These are phyloP conservation scores for Apostichopus parvimensis DNA, from an alignment of 35 echinoderm and acorn worm genomes.

Conservation along the genomic window DNA sequence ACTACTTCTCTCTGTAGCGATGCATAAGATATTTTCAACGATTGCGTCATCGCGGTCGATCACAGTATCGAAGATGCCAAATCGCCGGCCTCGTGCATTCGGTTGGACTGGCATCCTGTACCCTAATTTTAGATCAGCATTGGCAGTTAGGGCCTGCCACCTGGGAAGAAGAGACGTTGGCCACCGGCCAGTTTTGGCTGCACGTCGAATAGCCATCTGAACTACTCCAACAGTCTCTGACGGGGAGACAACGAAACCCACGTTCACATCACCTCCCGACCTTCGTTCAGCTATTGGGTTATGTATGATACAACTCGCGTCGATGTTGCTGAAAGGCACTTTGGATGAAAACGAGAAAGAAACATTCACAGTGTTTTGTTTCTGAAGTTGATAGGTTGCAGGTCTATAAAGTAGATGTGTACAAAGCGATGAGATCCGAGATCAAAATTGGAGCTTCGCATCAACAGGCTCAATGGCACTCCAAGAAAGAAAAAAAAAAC, in stretches of 20 bases:
- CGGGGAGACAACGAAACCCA: not conserved
- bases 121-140: not conserved
- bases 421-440: too few species aligned
- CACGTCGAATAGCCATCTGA: not conserved
- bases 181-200: conserved; percentile 32
- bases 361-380: too few species aligned
- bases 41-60: not conserved
- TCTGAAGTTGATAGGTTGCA: too few species aligned
- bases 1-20: conserved; percentile 36
- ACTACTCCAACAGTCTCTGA: not conserved
- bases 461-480: too few species aligned
- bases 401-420: too few species aligned
- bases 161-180: not conserved
- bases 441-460: too few species aligned
- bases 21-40: conserved; percentile 13
- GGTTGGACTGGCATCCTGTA: conserved; percentile 2
- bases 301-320: not conserved
- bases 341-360: not conserved
- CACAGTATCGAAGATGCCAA: conserved; percentile 4
- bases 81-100: conserved; percentile 9
- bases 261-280: not conserved
- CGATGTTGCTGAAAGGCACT: conserved; percentile 2
- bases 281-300: conserved; percentile 21
- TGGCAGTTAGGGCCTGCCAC: not conserved
- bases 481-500: too few species aligned